Percentiles rank a stretch among this genome's conserved stretches.
phyloP scores from a whole-genome alignment of 23 tunicate genomes.

The Ascidia mentula region DNA sequence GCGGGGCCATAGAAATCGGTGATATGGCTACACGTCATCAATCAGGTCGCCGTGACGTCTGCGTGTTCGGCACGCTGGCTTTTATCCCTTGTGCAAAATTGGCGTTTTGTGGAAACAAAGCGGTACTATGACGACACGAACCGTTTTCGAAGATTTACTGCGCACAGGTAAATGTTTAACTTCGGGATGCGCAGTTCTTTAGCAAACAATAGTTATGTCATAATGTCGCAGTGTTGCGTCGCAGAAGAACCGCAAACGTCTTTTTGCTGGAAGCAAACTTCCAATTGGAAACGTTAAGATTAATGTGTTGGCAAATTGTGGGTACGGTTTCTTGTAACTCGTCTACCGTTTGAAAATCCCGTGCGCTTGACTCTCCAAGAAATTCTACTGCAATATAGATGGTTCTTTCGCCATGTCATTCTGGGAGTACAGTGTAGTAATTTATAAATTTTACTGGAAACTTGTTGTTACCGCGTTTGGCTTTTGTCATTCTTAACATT shows the following conservation, averaged over 20 bases:
- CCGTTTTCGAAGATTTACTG: neutral
- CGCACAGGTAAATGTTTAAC: neutral
- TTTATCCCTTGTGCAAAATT: neutral
- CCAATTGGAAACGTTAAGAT: too few species aligned
- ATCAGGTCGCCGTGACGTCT: neutral
- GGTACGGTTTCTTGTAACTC: too few species aligned
- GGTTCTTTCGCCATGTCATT: too few species aligned
- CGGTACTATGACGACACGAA: neutral
- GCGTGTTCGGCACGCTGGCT: neutral
- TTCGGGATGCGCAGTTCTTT: neutral
- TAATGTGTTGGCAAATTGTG: too few species aligned
- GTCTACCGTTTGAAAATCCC: too few species aligned
- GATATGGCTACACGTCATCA: neutral
- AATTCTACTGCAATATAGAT: too few species aligned
- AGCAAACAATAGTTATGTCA: slow-evolving; percentile 8
- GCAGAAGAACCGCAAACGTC: neutral
- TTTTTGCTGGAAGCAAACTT: neutral
- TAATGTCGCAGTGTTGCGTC: slow-evolving; percentile 1
- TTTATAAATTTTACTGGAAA: too few species aligned
- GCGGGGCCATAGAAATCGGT: slow-evolving; percentile 7
- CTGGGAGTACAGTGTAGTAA: too few species aligned
- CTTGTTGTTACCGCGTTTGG: too few species aligned
- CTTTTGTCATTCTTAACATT: too few species aligned
- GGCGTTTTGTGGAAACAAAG: neutral
- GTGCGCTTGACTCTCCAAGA: too few species aligned